Evolutionary conservation across 2,113 vertebrate genomes (phyloP), one percentile per base, ranked within the genome.

Genomic region (Thalassarche chlororhynchos): DNA sequence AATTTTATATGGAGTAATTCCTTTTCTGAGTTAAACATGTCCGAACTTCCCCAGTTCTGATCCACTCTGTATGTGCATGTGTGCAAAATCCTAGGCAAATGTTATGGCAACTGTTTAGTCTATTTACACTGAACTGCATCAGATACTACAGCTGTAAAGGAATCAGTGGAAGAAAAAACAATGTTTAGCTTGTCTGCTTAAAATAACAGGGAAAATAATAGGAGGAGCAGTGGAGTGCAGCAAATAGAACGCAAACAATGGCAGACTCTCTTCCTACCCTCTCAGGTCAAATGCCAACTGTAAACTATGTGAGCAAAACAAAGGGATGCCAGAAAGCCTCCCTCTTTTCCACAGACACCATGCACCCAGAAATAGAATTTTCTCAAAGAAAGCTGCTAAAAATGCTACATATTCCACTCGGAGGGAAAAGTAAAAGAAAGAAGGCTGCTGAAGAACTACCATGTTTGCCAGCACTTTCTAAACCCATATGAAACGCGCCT

Each of bases 1-100:
- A 96, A 98, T 98, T 98, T 98, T 96, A 97, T 94, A 97, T 52
- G 82, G 90, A 87, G 86, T 93, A 90, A 96, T 96, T 92, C 94
- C 77, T 97, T 97, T 92, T 36, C 89, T 77, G 91, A 93, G 72
- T 95, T 94, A 96, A 98, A 96, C 74, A 80, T 44, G 74, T 87
- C 75, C 7, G 28, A 87, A 87, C 54, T 87, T 81, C 64, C 84
- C 71, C 44, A 49, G 44, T 97, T 97, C 66, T 58, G 86, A 95
- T 69, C 91, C 44, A 47, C 18, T 49, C 54, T 38, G 23, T 68
- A 47, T 34, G 29, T 62, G 47, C 44, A 49, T 20, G 19, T 78
- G 38, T 58, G 84, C 44, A 77, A 95, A 95, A 93, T 61, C 66
- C 71, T 64, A 78, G 31, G 46, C 54, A 92, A 86, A 46, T 77